Conservation (phyloP, 2,113 vertebrate genomes). For the Lepisosteus oculatus region DNA sequence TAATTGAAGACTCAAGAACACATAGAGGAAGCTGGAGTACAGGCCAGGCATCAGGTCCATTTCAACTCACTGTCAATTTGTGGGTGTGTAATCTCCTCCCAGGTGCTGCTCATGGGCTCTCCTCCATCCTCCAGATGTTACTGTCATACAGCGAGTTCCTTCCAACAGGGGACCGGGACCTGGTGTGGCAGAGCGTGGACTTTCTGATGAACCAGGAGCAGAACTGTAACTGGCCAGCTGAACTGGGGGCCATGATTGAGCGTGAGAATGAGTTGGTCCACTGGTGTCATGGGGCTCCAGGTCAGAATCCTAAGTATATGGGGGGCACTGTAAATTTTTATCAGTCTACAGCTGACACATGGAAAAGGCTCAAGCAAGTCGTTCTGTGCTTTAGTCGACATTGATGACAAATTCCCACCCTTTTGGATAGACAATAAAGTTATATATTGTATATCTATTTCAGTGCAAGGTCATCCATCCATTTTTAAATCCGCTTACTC, state of each 20-base stretch:
- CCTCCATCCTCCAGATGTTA: constrained; percentile 86
- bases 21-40: neutral
- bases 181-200: constrained; percentile 86
- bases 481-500: too few species aligned
- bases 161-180: constrained; percentile 73
- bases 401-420: too few species aligned
- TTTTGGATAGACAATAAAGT: too few species aligned
- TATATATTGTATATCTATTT: too few species aligned
- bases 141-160: constrained; percentile 83
- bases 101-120: constrained; percentile 86
- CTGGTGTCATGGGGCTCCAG: constrained; percentile 87
- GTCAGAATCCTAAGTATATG: constrained; percentile 43
- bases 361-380: too few species aligned
- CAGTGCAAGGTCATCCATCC: too few species aligned
- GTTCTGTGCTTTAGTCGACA: too few species aligned
- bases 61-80: neutral
- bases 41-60: neutral
- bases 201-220: constrained; percentile 90
- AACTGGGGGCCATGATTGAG: constrained; percentile 81
- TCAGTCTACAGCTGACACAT: too few species aligned
- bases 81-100: constrained; percentile 5
- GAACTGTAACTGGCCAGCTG: constrained; percentile 86
- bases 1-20: too few species aligned
- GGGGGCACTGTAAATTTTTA: too few species aligned
- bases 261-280: constrained; percentile 84